Percentiles rank a stretch among this genome's conserved stretches.
Evolutionary conservation across 2,113 vertebrate species (phyloP).

Genomic region (Odocoileus virginianus): DNA sequence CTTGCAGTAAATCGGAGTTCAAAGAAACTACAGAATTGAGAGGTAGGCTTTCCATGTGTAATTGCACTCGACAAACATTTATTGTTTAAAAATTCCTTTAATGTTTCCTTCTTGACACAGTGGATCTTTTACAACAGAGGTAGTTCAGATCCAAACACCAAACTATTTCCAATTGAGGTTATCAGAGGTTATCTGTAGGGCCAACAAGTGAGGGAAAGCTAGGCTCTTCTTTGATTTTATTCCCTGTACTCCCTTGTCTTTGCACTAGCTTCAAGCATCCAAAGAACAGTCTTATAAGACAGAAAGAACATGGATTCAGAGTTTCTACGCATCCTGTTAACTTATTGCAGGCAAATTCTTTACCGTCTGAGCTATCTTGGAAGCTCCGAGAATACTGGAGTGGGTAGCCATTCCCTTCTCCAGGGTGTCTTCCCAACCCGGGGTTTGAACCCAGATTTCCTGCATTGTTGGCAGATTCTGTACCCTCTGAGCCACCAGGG

Average conservation of each 20-base stretch:
- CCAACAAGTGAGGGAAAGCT: not conserved
- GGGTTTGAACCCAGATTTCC: not conserved
- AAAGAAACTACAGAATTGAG: conserved; percentile 41
- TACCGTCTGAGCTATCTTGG: not conserved
- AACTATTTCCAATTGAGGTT: not conserved
- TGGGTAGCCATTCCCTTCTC: not conserved
- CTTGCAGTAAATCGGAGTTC: conserved; percentile 36
- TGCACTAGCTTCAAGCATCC: not conserved
- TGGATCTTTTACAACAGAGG: conserved; percentile 1
- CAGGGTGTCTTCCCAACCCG: not conserved
- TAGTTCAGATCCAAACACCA: not conserved
- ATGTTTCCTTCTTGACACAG: conserved; percentile 24
- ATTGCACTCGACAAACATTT: conserved; percentile 55
- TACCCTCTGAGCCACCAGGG: not conserved
- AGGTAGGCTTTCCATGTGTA: not conserved
- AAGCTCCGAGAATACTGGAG: not conserved
- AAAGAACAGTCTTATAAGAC: not conserved
- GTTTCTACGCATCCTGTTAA: not conserved
- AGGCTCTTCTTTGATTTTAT: not conserved
- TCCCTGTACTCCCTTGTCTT: not conserved
- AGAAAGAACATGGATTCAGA: conserved; percentile 12
- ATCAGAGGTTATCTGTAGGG: not conserved
- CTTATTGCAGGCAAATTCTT: not conserved
- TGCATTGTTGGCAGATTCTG: not conserved
- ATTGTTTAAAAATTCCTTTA: conserved; percentile 47